Evolutionary conservation across 2,797 vertebrate species (phyloP), one percentile per base, ranked within the genome.

Genomic region (Xenentodon cancila): DNA sequence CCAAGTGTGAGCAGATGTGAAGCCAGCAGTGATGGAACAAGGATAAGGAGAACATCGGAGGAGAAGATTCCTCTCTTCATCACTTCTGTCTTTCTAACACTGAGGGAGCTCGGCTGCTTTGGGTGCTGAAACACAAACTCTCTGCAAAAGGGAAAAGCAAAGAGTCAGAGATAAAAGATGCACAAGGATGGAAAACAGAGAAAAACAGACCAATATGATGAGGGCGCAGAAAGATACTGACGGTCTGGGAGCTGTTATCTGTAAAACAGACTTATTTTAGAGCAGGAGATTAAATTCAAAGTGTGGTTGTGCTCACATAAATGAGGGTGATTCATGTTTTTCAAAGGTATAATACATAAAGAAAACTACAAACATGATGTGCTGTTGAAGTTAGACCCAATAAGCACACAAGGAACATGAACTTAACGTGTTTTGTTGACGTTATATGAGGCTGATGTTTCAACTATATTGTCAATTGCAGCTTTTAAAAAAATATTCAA

Each of bases 1-100:
- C 91, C 92, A 13, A 93, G 90, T 25, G 92, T 93, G 84, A 94
- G 91, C 78, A 93, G 86, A 75, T 94, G 92, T 51, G 93, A 93
- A 46, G 82, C 91, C 81, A 93, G 77, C 69, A 93, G 84, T 8
- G 92, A 91, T 6, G 92, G 90, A 60, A 93, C 68, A 3, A 94
- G 89, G 68, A 94, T 70, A 79, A 92, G 86, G 72, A 93, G 89
- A 6, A 92, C 72, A 8, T 93, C 88, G 3, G 91, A 92, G 66
- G 91, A 93, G 73, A 94, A 93, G 73, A 93, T 76, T 17, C 92
- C 83, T 44, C 86, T 91, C 87, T 92, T 94, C 91, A 93, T 92
- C 88, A 91, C 88, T 63, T 91, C 88, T 17, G 82, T 84, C 90
- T 92, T 93, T 74, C 91, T 88, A 53, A 90, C 80, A 17, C 91